These are phyloP conservation scores for Cacoxenus indagator DNA, from an alignment of 2,888 invertebrate genomes.

Conservation along the genomic window DNA sequence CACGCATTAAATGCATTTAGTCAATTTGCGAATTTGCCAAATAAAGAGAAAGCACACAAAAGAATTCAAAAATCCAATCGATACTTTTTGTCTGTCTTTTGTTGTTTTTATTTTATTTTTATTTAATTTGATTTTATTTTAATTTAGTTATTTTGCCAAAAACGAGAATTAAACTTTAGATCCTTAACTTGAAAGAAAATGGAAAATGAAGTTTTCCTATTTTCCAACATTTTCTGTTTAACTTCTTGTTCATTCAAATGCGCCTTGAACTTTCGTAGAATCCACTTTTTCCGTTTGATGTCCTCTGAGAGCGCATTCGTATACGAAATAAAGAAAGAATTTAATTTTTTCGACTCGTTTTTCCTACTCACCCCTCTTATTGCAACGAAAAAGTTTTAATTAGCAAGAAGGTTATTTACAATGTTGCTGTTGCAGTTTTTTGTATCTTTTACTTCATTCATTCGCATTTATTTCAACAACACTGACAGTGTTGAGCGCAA, in stretches of 20 bases:
- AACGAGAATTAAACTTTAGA: not conserved
- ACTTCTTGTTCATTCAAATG: not conserved
- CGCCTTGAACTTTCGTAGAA: slow-evolving; percentile 1
- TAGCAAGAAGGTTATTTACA: slow-evolving; percentile 17
- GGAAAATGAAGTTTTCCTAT: not conserved
- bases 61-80: no score
- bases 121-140: not conserved
- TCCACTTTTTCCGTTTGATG: not conserved
- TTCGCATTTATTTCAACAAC: not conserved
- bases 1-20: not conserved
- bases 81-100: not conserved
- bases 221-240: not conserved
- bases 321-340: slow-evolving; percentile 15
- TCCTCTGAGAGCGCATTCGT: slow-evolving; percentile 10
- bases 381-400: slow-evolving; percentile 20
- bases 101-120: not conserved
- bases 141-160: not conserved
- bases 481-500: not conserved
- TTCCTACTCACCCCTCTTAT: not conserved
- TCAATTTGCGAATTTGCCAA: not conserved
- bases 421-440: not conserved
- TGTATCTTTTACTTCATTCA: not conserved
- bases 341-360: not conserved
- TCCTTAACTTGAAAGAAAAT: not conserved
- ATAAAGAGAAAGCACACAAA: no score